Conservation (phyloP, 2,888 invertebrate genomes). For the Melieria crassipennis region DNA sequence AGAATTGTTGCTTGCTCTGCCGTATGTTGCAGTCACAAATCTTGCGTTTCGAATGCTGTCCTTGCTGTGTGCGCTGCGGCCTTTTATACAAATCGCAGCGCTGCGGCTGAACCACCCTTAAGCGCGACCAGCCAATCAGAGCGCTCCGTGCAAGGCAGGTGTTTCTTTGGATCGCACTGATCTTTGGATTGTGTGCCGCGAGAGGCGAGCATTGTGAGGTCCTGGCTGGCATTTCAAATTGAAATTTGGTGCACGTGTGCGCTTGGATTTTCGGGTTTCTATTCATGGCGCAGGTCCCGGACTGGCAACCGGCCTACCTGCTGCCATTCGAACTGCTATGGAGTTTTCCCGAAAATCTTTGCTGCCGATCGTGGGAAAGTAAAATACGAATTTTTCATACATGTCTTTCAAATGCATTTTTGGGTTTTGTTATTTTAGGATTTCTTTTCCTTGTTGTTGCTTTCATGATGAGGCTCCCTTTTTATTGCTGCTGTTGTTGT, state of each 20-base stretch:
- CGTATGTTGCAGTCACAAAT: conserved; percentile 31
- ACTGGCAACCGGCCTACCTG: not conserved
- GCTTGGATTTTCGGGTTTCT: conserved; percentile 18
- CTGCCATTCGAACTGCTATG: conserved; percentile 2
- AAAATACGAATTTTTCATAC: conserved; percentile 42
- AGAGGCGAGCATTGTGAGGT: too few species aligned
- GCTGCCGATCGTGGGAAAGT: conserved; percentile 52
- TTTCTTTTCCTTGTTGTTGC: not conserved
- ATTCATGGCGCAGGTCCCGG: not conserved
- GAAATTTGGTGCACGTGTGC: conserved; percentile 44
- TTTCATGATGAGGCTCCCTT: not conserved
- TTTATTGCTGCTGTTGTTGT: conserved; percentile 4
- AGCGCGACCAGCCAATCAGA: conserved; percentile 50
- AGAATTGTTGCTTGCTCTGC: too few species aligned
- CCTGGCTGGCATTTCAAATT: too few species aligned
- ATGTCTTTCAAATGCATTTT: conserved; percentile 10
- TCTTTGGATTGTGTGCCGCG: too few species aligned
- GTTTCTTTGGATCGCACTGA: conserved; percentile 13
- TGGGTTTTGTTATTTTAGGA: conserved; percentile 10
- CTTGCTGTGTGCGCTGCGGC: conserved; percentile 9
- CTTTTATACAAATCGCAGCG: too few species aligned
- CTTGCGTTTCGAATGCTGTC: conserved; percentile 48
- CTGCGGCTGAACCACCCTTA: conserved; percentile 44
- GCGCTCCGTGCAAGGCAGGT: conserved; percentile 49
- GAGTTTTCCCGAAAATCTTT: conserved; percentile 21